Conservation (phyloP, 2,113 vertebrate genomes). For the Vicugna pacos region DNA sequence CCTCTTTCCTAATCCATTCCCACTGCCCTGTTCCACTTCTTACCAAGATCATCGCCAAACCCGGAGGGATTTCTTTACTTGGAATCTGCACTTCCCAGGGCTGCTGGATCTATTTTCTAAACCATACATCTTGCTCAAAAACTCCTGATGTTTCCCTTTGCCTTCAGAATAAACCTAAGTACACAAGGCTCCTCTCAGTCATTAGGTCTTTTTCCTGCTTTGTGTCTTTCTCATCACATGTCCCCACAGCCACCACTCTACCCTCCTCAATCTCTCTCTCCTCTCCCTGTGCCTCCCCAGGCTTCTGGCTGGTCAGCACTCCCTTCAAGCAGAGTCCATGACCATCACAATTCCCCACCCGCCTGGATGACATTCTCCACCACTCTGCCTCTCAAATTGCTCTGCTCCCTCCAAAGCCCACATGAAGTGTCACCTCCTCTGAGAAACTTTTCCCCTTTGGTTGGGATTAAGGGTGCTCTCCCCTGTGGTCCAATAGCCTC, state of each 20-base stretch:
- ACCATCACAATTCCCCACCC: background rate
- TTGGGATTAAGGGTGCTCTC: background rate
- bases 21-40: background rate
- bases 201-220: background rate
- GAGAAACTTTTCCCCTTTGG: conserved; percentile 19
- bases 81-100: background rate
- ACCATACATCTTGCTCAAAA: background rate
- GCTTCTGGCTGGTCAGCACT: background rate
- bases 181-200: background rate
- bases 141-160: background rate
- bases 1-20: background rate
- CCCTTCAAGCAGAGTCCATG: background rate
- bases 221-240: background rate
- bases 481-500: background rate
- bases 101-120: background rate
- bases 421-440: background rate
- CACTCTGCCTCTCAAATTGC: background rate
- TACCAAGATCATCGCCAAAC: background rate
- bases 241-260: background rate
- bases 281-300: background rate
- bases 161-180: background rate
- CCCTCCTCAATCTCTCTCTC: background rate
- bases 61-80: background rate
- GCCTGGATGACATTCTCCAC: background rate
- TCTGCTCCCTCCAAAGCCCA: background rate